Evolutionary conservation across 2,888 invertebrate species (phyloP), one percentile per base, ranked within the genome.

Genomic region (Invenusta paracnida): DNA sequence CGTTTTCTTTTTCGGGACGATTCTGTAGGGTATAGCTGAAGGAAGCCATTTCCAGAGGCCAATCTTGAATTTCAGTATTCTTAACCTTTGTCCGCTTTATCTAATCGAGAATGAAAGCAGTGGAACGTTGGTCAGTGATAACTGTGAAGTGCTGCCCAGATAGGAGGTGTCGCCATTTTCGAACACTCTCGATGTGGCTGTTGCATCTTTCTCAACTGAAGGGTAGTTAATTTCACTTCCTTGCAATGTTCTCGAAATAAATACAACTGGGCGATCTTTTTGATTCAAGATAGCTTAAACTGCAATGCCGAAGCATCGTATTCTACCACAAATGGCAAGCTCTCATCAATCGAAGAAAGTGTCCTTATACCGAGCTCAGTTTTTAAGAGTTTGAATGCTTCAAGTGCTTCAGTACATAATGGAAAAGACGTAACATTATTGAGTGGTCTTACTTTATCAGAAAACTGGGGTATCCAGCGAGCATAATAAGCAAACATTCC

Each of bases 71-170:
- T 48, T 48, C 17, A 48, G 5, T 48, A 17, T 48, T 48, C 17
- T 48, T 48, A 48, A 48, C 17, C 17, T n/a, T 48, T 48, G 48
- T 48, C 91, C 48, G 17, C 17, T 17, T 48, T 48, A 5, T 48
- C 5, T 48, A 11, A 17, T 48, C 48, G 48, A 48, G 48, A 5
- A 48, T 48, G 48, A 48, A 48, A 17, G 48, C 48, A 17, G 5
- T 11, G 5, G 48, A 48, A 48, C 5, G 48, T 48, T 48, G 48
- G 17, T 48, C 48, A 48, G 48, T 48, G 48, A 48, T 48, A 5
- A 48, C 5, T 11, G 48, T 48, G 17, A 48, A 48, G 17, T 48
- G 48, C 17, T 17, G 48, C 5, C 48, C 48, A 48, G 5, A 5
- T 17, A 48, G 17, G 17, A 48, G 17, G 17, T 48, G 48, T 11